phyloP scores from a whole-genome alignment of 2,113 vertebrate genomes.

The Etia nguti region DNA sequence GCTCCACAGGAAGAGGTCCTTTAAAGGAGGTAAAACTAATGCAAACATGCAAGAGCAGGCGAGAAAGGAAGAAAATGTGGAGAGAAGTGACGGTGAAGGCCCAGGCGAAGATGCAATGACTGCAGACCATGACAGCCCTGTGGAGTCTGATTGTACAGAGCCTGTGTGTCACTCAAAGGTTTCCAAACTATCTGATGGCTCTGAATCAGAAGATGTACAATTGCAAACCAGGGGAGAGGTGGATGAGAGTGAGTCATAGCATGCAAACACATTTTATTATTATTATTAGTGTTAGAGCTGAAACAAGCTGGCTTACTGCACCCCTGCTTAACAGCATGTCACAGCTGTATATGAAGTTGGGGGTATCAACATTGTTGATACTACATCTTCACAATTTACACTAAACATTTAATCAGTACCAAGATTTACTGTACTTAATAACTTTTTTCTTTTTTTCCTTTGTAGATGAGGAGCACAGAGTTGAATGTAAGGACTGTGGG shows the following conservation, averaged over 20 bases:
- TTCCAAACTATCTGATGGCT: not conserved
- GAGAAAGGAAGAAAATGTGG: rapidly evolving
- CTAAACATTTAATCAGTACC: not conserved
- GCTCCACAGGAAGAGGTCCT: not conserved
- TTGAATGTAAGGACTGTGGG: constrained; percentile 53
- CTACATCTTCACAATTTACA: not conserved
- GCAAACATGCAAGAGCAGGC: not conserved
- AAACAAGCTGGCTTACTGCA: not conserved
- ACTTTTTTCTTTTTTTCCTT: not conserved
- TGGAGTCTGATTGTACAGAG: constrained; percentile 15
- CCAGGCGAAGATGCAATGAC: not conserved
- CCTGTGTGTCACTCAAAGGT: not conserved
- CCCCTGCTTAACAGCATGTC: not conserved
- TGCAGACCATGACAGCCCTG: not conserved
- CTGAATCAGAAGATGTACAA: not conserved
- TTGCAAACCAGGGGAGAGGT: not conserved
- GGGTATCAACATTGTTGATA: no score
- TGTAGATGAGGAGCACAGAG: constrained; percentile 1
- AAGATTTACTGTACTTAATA: not conserved
- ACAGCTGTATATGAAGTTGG: no score
- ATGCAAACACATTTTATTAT: not conserved
- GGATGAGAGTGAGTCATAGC: rapidly evolving
- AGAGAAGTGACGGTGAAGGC: rapidly evolving
- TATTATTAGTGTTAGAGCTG: not conserved
- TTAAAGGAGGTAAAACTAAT: rapidly evolving